Base-by-base conservation (phyloP, 2,113 vertebrate genomes). In the Ursus arctos region DNA sequence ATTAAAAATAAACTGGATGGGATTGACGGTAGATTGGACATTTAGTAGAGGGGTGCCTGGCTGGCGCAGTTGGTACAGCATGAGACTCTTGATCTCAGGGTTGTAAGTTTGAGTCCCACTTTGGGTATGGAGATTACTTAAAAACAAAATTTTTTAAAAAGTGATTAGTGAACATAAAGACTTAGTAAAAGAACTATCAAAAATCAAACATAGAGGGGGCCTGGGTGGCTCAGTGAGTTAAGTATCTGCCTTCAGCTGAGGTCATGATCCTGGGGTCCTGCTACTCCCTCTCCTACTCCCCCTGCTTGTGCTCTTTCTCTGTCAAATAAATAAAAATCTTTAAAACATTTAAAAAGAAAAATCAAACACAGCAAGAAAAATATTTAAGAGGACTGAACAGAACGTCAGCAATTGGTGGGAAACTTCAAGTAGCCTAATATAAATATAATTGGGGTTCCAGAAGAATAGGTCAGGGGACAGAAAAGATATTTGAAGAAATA, bases 401-500 rank as follows among this genome's bases (percentile, higher is more conserved):
- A 86, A 18, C 1, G 69, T 40, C 61, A 85, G 4, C 11, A 0
- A 72, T 63, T 40, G 19, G 4, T 71, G 47, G 26, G 43, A 90
- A 90, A 96, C 21, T 80, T 63, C 43, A 79, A 61, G 15, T 49
- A 65, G 47, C 28, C 81, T 86, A 71, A 88, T 43, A 79, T 28
- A 79, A 4, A 26, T 28, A 43, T 59, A 85, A 80, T 4, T 65
- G 40, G 24, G 7, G 63, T 65, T 87, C 31, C n/a, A 87, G 49
- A 72, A 63, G 49, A 72, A 63, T 16, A 91, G 31, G 9, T 55
- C 18, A 49, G 77, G 65, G 53, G 53, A 94, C 15, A 95, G 8
- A 88, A 83, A 55, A 40, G 4, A 80, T 72, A 79, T 36, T 13
- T 82, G 65, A 92, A 92, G 43, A 96, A 94, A 96, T 69, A 61